Conservation (phyloP, 2,113 vertebrate species). For the Callithrix jacchus region DNA sequence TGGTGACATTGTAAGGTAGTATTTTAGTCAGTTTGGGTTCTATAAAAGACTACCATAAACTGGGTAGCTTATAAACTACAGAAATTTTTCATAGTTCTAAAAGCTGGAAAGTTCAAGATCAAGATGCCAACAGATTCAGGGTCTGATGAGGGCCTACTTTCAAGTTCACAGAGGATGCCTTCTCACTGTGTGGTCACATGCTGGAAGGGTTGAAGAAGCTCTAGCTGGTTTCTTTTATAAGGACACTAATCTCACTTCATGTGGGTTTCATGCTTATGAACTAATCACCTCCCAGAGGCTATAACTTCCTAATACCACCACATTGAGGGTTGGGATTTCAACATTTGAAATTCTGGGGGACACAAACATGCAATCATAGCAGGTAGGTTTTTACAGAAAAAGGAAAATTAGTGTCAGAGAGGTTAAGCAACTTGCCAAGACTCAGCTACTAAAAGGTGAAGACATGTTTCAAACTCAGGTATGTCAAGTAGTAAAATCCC, state of each 20-base stretch:
- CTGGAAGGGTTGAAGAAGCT: background rate
- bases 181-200: background rate
- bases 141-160: background rate
- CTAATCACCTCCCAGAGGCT: too few relatives aligned
- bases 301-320: too few relatives aligned
- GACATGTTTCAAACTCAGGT: background rate
- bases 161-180: background rate
- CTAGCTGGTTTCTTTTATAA: background rate
- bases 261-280: background rate
- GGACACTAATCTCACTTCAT: background rate
- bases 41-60: background rate
- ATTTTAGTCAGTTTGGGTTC: background rate
- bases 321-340: background rate
- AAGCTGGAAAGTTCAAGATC: background rate
- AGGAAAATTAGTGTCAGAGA: constrained; percentile 3
- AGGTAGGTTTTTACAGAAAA: background rate
- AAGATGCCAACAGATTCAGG: background rate
- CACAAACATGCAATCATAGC: background rate
- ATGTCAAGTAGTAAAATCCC: background rate
- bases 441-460: background rate
- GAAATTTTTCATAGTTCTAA: background rate
- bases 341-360: background rate
- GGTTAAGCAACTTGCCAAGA: background rate
- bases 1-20: background rate
- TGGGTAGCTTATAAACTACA: background rate